Percentiles rank a stretch among this genome's conserved stretches.
These are phyloP conservation scores for Pardalotus punctatus DNA, from an alignment of 2,113 vertebrate genomes.

Conservation along the genomic window DNA sequence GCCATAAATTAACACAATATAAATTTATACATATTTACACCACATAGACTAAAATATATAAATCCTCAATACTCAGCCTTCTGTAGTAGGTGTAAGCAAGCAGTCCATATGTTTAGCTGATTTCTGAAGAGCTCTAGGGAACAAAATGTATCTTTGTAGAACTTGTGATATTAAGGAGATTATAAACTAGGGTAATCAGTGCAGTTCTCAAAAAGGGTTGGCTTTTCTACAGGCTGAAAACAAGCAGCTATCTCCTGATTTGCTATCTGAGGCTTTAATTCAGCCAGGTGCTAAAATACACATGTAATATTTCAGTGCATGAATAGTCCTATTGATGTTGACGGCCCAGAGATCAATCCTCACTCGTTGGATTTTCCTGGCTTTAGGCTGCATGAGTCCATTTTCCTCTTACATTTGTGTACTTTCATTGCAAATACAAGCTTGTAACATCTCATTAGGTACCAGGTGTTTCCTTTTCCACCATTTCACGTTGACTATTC, in stretches of 20 bases:
- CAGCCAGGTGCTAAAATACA: slow-evolving; percentile 42
- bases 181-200: slow-evolving; percentile 41
- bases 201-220: slow-evolving; percentile 4
- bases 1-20: slow-evolving; percentile 84
- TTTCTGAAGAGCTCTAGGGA: slow-evolving; percentile 70
- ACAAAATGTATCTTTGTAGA: slow-evolving; percentile 64
- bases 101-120: slow-evolving; percentile 78
- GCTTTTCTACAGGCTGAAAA: slow-evolving; percentile 32
- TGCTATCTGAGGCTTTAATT: slow-evolving; percentile 12
- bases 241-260: not conserved
- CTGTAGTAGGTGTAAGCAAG: slow-evolving; percentile 78
- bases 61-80: slow-evolving; percentile 78
- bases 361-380: not conserved
- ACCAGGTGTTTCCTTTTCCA: slow-evolving; percentile 27
- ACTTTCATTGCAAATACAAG: not conserved
- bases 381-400: slow-evolving; percentile 3
- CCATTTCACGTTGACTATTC: not conserved
- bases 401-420: slow-evolving; percentile 26
- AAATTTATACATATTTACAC: slow-evolving; percentile 84
- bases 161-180: slow-evolving; percentile 58
- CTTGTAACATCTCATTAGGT: not conserved
- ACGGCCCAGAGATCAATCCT: slow-evolving; percentile 5
- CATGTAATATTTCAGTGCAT: not conserved
- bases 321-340: slow-evolving; percentile 11
- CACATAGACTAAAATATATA: slow-evolving; percentile 80